Conservation (phyloP, 2,113 vertebrate genomes). For the Tenrec ecaudatus region DNA sequence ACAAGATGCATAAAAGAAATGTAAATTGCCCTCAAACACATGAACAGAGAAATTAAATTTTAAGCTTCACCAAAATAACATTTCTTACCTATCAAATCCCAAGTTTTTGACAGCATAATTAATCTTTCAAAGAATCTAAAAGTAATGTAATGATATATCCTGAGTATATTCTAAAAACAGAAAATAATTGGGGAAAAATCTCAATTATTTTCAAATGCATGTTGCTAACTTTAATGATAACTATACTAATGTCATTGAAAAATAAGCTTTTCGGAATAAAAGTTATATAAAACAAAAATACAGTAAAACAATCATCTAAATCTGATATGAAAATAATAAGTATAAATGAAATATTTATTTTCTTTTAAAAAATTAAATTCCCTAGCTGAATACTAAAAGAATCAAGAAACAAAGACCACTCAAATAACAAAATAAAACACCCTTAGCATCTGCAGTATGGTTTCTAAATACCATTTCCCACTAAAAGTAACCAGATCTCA, state of each 20-base stretch:
- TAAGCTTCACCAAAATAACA: not conserved
- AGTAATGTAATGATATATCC: slow-evolving; percentile 15
- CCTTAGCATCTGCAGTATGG: not conserved
- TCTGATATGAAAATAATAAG: too few species aligned
- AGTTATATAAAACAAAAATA: not conserved
- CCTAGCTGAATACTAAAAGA: too few species aligned
- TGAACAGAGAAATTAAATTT: slow-evolving; percentile 3
- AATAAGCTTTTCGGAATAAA: slow-evolving; percentile 31
- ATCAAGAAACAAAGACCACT: too few species aligned
- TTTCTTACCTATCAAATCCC: not conserved
- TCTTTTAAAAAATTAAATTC: too few species aligned
- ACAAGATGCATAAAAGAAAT: not conserved
- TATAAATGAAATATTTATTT: too few species aligned
- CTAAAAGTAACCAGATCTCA: not conserved
- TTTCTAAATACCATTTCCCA: not conserved
- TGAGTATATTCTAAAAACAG: slow-evolving; percentile 6
- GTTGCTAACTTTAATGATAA: not conserved
- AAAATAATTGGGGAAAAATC: not conserved
- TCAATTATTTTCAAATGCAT: slow-evolving; percentile 5
- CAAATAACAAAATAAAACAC: too few species aligned
- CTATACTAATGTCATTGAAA: not conserved
- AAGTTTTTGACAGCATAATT: not conserved
- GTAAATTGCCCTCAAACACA: not conserved
- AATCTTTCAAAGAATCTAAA: not conserved
- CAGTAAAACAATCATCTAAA: too few species aligned